Evolutionary conservation across 2,113 vertebrate genomes (phyloP).

Genomic region (Fulmarus glacialis): DNA sequence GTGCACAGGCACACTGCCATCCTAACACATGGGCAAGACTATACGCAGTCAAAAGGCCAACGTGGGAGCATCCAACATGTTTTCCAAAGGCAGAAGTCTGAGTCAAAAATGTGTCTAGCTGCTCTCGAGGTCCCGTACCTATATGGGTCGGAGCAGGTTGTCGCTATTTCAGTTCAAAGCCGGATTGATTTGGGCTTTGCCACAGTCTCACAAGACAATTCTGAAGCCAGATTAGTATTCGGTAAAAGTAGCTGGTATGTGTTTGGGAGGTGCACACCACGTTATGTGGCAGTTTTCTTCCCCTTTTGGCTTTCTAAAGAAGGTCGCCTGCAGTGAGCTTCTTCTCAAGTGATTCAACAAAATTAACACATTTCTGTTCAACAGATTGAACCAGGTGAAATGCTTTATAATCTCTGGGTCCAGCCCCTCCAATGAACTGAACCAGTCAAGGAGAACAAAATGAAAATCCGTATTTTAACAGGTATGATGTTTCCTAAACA

Average conservation of each 20-base stretch:
- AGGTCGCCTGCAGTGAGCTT: neutral
- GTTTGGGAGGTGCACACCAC: neutral
- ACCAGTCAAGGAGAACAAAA: conserved; percentile 21
- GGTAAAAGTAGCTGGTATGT: neutral
- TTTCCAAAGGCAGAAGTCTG: conserved; percentile 22
- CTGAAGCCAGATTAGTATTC: neutral
- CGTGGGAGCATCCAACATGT: neutral
- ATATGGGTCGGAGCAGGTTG: neutral
- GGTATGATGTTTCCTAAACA: conserved; percentile 29
- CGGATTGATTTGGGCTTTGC: neutral
- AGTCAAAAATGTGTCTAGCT: conserved; percentile 28
- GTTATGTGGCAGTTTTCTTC: neutral
- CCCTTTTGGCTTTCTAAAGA: neutral
- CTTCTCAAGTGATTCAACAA: neutral
- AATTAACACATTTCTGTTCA: neutral
- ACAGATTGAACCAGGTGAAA: neutral
- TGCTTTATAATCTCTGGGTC: neutral
- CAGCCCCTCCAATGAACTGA: neutral
- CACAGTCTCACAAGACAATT: neutral
- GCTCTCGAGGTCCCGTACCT: neutral
- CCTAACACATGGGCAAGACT: conserved; percentile 56
- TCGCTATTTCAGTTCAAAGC: neutral
- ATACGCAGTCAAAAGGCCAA: conserved; percentile 30
- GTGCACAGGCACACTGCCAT: conserved; percentile 54
- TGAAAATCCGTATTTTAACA: conserved; percentile 1